Percentiles rank a stretch among this genome's conserved stretches.
Conservation (phyloP, 2,888 invertebrate genomes). For the Nomada flava region DNA sequence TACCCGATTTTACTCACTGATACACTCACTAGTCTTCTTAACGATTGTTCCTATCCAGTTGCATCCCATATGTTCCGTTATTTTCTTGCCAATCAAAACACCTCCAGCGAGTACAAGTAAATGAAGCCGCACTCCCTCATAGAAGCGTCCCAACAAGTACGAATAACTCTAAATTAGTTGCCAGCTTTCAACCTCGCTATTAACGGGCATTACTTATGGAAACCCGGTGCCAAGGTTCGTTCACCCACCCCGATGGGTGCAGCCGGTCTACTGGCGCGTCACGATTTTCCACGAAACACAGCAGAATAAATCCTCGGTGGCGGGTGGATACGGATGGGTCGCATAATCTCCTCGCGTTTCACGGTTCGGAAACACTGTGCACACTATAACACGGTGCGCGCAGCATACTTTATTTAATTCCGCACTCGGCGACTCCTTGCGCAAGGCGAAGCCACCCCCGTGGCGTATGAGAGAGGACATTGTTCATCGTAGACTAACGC, state of each 20-base stretch:
- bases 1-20: too few species aligned
- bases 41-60: too few species aligned
- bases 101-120: too few species aligned
- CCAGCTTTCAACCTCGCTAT: not conserved
- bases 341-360: constrained; percentile 59
- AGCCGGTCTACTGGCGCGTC: constrained; percentile 17
- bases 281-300: constrained; percentile 26
- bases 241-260: constrained; percentile 15
- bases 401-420: constrained; percentile 64
- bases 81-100: too few species aligned
- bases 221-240: constrained; percentile 4
- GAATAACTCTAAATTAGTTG: too few species aligned
- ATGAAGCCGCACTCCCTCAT: too few species aligned
- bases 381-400: constrained; percentile 48
- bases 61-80: too few species aligned
- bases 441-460: not conserved
- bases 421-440: constrained; percentile 28
- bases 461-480: constrained; percentile 26
- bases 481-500: constrained; percentile 51
- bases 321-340: constrained; percentile 11
- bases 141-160: too few species aligned
- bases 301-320: constrained; percentile 52
- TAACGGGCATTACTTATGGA: constrained; percentile 4
- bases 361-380: constrained; percentile 38
- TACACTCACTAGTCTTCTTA: too few species aligned